Evolutionary conservation across 2,888 invertebrate genomes (phyloP).

Genomic region (Calameuta idolon): DNA sequence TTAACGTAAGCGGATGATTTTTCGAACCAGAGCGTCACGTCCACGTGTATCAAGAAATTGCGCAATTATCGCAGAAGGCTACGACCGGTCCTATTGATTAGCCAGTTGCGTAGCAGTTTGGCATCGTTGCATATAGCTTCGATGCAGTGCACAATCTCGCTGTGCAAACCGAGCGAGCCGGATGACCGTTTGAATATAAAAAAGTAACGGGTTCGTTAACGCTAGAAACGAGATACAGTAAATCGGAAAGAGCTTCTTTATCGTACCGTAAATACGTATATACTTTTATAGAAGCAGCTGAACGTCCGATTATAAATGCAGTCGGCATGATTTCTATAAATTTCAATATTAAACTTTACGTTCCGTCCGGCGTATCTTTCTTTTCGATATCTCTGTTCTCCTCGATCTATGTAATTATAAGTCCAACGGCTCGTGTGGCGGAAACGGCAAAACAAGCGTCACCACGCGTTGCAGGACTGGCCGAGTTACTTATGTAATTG

Average conservation of each 20-base stretch:
- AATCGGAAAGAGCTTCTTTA: background rate
- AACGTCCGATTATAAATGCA: background rate
- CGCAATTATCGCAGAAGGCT: background rate
- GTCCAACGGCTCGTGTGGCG: background rate
- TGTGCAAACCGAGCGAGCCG: background rate
- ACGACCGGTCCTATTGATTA: background rate
- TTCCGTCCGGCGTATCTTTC: background rate
- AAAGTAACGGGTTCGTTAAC: background rate
- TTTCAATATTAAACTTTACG: background rate
- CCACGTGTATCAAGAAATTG: background rate
- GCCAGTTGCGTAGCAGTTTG: background rate
- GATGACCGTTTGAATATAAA: background rate
- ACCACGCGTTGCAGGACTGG: background rate
- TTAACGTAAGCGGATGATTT: constrained; percentile 12
- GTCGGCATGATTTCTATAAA: background rate
- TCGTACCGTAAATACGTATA: background rate
- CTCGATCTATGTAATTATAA: background rate
- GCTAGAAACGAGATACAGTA: background rate
- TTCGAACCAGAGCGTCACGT: constrained; percentile 18
- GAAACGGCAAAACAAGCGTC: constrained; percentile 5
- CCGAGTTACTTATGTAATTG: constrained; percentile 22
- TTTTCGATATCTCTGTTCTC: background rate
- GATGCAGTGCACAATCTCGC: background rate
- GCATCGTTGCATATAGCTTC: background rate
- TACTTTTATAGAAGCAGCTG: background rate